Conservation (phyloP, 2,113 vertebrate genomes). For the Pampusana beccarii region DNA sequence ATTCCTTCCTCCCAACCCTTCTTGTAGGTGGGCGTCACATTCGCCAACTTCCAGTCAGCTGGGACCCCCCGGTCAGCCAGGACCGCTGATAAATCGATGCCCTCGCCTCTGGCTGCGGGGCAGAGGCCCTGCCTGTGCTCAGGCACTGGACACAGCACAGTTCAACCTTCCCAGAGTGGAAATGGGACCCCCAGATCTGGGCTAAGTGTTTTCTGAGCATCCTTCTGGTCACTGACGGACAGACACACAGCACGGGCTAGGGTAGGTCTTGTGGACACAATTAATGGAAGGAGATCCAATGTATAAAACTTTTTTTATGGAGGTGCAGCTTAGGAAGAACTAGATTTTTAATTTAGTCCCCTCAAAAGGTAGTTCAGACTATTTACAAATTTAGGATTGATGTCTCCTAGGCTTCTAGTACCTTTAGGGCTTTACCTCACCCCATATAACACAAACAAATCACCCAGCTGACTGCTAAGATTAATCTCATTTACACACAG, state of each 20-base stretch:
- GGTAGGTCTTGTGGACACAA: not conserved
- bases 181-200: not conserved
- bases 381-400: not conserved
- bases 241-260: not conserved
- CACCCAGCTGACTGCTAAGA: not conserved
- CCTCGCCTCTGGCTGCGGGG: not conserved
- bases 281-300: not conserved
- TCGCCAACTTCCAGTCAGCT: no score
- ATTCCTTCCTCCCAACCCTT: no score
- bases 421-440: not conserved
- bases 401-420: not conserved
- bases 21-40: no score
- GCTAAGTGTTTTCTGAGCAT: not conserved
- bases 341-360: not conserved
- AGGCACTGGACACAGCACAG: fast-evolving
- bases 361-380: not conserved
- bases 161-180: not conserved
- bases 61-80: no score
- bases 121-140: not conserved
- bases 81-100: no score
- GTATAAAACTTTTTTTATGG: not conserved
- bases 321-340: not conserved
- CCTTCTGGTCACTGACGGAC: not conserved
- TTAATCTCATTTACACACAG: not conserved
- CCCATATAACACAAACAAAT: not conserved